These are phyloP conservation scores for Gasterosteus nipponicus DNA, from an alignment of 2,113 vertebrate genomes.

Conservation along the genomic window DNA sequence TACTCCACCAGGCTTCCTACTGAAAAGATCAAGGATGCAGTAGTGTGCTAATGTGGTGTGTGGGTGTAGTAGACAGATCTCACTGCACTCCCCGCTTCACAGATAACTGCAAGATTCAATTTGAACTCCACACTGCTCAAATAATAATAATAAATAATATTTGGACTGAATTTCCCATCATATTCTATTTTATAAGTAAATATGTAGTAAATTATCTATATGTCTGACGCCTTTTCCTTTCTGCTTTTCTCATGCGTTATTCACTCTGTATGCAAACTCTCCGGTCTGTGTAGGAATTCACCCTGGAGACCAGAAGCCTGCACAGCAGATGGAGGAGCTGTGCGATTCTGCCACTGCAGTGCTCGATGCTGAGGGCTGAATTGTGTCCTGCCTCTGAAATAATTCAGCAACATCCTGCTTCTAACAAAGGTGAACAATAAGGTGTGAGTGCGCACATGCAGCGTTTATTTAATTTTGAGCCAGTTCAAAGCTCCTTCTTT, in stretches of 20 bases:
- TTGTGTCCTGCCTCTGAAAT: background rate
- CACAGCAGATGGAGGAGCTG: background rate
- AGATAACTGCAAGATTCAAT: background rate
- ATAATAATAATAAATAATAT: background rate
- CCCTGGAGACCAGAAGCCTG: background rate
- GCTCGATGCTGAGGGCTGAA: background rate
- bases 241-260: slow-evolving; percentile 21
- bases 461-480: background rate
- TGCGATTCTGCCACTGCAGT: background rate
- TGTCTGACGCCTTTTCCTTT: background rate
- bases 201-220: background rate
- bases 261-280: background rate
- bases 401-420: slow-evolving; percentile 19
- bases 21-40: background rate
- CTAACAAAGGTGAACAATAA: background rate
- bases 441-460: background rate
- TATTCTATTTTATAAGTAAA: background rate
- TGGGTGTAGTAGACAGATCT: background rate
- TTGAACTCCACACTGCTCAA: background rate
- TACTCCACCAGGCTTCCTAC: background rate
- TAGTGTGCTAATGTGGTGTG: background rate
- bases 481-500: background rate
- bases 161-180: background rate
- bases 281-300: background rate
- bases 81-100: background rate